phyloP scores from a whole-genome alignment of 2,888 invertebrate species.

The Phyllotreta striolata region DNA sequence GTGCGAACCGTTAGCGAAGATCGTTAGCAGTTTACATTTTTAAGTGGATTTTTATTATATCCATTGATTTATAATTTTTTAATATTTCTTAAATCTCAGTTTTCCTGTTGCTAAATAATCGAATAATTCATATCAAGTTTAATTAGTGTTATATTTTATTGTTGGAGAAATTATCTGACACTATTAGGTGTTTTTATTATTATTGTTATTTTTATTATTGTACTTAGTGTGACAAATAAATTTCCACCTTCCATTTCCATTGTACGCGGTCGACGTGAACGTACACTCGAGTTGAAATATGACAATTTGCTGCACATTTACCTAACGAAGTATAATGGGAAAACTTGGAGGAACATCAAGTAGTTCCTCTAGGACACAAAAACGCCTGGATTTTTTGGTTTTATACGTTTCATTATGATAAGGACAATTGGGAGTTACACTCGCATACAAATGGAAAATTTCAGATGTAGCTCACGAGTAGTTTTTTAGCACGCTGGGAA shows the following conservation, averaged over 20 bases:
- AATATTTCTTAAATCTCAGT: no score
- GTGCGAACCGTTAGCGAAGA: no score
- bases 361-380: constrained; percentile 6
- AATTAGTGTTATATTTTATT: no score
- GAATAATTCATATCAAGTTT: no score
- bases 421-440: constrained; percentile 9
- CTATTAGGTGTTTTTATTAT: no score
- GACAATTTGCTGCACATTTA: constrained; percentile 21
- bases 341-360: constrained; percentile 15
- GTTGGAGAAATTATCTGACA: no score
- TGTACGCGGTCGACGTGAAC: constrained; percentile 3
- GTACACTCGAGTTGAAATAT: constrained; percentile 12
- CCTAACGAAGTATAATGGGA: constrained; percentile 23
- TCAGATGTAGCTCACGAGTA: background rate
- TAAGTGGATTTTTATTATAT: no score
- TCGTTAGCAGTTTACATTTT: no score
- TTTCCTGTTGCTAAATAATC: no score
- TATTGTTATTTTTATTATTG: no score
- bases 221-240: background rate
- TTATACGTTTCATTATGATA: constrained; percentile 15
- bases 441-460: constrained; percentile 18
- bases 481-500: no score
- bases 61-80: no score
- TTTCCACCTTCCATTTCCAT: background rate
- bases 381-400: constrained; percentile 1